These are phyloP conservation scores for Falco rusticolus DNA, from an alignment of 2,797 vertebrate species.

Conservation along the genomic window DNA sequence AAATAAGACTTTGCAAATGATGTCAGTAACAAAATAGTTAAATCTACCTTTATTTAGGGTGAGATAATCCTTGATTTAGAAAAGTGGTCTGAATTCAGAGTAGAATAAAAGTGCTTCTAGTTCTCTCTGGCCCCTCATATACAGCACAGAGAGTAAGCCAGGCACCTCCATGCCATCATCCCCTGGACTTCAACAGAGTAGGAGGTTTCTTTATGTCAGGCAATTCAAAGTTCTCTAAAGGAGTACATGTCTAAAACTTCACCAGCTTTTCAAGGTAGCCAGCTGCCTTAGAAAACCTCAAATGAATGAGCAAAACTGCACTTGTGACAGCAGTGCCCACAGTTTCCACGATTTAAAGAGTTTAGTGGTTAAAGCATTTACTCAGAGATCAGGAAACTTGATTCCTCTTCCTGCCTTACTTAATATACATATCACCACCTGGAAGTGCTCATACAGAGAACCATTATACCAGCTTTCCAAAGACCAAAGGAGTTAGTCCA, in stretches of 20 bases:
- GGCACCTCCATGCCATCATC: accelerated
- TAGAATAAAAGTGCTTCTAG: neutral
- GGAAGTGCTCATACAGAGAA: neutral
- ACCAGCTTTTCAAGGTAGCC: neutral
- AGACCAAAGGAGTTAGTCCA: neutral
- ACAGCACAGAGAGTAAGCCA: neutral
- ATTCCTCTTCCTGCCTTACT: neutral
- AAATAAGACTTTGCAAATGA: neutral
- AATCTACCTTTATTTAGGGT: neutral
- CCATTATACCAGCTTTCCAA: neutral
- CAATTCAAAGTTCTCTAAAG: neutral
- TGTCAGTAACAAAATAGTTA: neutral
- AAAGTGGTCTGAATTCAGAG: neutral
- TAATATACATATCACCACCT: neutral
- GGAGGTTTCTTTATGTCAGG: neutral
- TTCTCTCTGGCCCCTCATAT: neutral
- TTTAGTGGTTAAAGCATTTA: neutral
- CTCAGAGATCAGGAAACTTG: neutral
- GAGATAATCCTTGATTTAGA: neutral
- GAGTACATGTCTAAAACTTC: neutral
- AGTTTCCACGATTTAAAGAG: neutral
- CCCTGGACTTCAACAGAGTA: neutral
- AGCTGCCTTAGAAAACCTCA: neutral
- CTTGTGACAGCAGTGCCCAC: neutral
- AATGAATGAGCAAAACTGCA: neutral